Evolutionary conservation across 2,113 vertebrate genomes (phyloP).

Genomic region (Miniopterus natalensis): DNA sequence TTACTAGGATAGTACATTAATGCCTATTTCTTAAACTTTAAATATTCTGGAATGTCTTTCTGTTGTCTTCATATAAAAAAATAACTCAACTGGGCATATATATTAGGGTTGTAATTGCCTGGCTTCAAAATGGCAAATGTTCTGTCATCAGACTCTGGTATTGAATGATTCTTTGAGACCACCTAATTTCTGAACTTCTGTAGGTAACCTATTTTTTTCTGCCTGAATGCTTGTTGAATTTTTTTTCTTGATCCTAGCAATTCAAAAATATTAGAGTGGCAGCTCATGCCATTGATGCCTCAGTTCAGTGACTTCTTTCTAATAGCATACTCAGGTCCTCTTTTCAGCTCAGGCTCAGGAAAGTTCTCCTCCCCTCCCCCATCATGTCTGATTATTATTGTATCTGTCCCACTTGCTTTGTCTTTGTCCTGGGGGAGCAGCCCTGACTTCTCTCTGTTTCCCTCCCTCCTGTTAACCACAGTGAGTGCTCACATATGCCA

Average conservation of each 20-base stretch:
- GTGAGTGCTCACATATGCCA: not conserved
- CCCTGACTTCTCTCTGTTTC: not conserved
- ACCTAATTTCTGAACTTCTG: not conserved
- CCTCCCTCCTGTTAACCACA: not conserved
- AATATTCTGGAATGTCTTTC: not conserved
- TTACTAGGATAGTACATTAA: not conserved
- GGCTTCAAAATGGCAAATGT: not conserved
- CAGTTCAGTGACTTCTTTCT: not conserved
- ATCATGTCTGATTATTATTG: not conserved
- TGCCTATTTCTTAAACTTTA: not conserved
- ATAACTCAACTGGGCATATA: not conserved
- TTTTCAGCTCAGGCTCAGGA: not conserved
- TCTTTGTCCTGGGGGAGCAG: not conserved
- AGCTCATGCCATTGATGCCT: not conserved
- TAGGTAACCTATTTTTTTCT: constrained; percentile 11
- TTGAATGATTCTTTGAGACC: not conserved
- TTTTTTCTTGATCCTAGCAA: not conserved
- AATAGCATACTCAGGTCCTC: not conserved
- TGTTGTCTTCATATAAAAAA: not conserved
- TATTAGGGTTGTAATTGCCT: not conserved
- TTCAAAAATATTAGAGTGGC: not conserved
- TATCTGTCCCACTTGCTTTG: not conserved
- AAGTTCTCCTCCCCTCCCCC: not conserved
- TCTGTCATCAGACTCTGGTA: not conserved
- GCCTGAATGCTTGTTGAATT: not conserved